Percentiles rank a stretch among this genome's conserved stretches.
Evolutionary conservation across 2,888 invertebrate genomes (phyloP).

Genomic region (Melieria picta): DNA sequence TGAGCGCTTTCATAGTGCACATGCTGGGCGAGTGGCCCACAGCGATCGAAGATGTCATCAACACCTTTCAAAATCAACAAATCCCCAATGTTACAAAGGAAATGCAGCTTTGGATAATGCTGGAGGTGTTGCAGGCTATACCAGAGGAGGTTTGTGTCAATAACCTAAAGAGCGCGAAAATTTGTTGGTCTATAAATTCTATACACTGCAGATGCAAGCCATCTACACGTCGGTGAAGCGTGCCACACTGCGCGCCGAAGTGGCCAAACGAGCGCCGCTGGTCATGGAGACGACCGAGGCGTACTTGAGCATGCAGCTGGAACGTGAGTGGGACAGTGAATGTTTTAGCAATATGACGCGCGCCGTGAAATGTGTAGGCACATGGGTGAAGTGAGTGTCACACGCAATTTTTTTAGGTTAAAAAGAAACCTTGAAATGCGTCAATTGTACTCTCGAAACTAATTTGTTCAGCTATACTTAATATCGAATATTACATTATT

Average conservation of each 20-base stretch:
- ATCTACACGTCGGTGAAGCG: slow-evolving; percentile 64
- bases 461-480: not conserved
- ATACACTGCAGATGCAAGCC: slow-evolving; percentile 52
- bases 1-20: slow-evolving; percentile 86
- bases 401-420: too few relatives aligned
- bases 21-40: slow-evolving; percentile 68
- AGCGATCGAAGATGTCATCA: slow-evolving; percentile 80
- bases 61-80: slow-evolving; percentile 71
- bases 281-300: slow-evolving; percentile 62
- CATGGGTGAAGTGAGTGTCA: slow-evolving; percentile 71
- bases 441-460: too few relatives aligned
- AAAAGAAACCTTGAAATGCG: too few relatives aligned
- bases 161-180: not conserved
- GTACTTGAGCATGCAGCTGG: slow-evolving; percentile 59
- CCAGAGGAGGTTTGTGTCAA: slow-evolving; percentile 80
- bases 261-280: slow-evolving; percentile 59
- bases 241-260: slow-evolving; percentile 58
- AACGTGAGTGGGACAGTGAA: slow-evolving; percentile 62
- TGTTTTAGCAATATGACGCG: slow-evolving; percentile 69
- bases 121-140: slow-evolving; percentile 86
- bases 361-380: slow-evolving; percentile 69
- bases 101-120: slow-evolving; percentile 74
- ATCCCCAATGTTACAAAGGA: slow-evolving; percentile 71
- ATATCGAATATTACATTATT: slow-evolving; percentile 3
- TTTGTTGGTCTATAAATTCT: not conserved